Conservation (phyloP, 2,888 invertebrate genomes). For the Hanleya hanleyi region DNA sequence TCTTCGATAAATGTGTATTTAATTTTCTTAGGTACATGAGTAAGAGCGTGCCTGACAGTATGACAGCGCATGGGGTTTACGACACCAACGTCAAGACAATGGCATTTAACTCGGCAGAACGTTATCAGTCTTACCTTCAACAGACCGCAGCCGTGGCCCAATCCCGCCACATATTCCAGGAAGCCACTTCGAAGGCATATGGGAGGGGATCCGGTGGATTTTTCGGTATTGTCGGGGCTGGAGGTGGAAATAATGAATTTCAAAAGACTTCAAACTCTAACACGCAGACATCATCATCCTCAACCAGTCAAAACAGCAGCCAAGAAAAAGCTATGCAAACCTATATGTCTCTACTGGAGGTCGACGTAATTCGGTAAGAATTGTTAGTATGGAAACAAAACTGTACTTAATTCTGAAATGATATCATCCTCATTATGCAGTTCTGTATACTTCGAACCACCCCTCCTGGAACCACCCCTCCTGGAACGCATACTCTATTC, state of each 20-base stretch:
- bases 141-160: slow-evolving; percentile 23
- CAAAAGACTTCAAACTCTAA: neutral
- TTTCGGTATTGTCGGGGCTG: neutral
- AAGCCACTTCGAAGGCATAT: neutral
- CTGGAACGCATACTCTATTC: too few relatives aligned
- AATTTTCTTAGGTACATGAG: too few relatives aligned
- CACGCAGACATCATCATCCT: neutral
- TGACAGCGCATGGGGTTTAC: slow-evolving; percentile 27
- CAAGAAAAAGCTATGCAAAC: neutral
- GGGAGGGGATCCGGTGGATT: neutral
- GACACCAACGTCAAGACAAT: slow-evolving; percentile 26
- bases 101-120: slow-evolving; percentile 19
- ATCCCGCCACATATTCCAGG: slow-evolving; percentile 19
- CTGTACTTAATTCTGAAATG: too few relatives aligned
- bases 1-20: too few relatives aligned
- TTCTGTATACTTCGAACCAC: too few relatives aligned
- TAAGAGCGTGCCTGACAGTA: slow-evolving; percentile 28
- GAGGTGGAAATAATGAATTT: neutral
- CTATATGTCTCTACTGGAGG: slow-evolving; percentile 18
- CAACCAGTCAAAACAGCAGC: neutral
- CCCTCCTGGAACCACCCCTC: too few relatives aligned
- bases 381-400: too few relatives aligned
- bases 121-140: slow-evolving; percentile 21
- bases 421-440: too few relatives aligned
- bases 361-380: slow-evolving; percentile 21